Percentiles rank a stretch among this genome's conserved stretches.
Evolutionary conservation across 1,140 invertebrate genomes (phyloP).

Genomic region (Temnothorax longispinosus): DNA sequence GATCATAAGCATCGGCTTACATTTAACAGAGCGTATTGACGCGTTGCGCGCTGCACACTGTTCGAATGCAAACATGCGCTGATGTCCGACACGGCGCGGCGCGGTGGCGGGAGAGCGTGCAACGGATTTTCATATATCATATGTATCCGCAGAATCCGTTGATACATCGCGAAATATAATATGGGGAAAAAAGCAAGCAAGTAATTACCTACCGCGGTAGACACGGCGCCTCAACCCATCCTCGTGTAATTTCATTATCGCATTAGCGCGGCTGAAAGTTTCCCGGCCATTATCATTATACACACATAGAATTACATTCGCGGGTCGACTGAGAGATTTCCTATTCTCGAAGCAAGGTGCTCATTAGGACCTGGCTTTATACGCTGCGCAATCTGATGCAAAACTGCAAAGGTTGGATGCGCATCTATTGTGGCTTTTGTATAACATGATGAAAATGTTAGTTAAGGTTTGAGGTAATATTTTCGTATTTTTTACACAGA

Average conservation of each 20-base stretch:
- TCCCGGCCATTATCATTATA: slow-evolving; percentile 55
- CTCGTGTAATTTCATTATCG: slow-evolving; percentile 56
- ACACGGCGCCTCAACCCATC: slow-evolving; percentile 42
- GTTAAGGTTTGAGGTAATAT: background rate
- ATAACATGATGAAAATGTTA: background rate
- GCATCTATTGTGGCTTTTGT: background rate
- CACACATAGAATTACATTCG: slow-evolving; percentile 49
- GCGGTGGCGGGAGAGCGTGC: background rate
- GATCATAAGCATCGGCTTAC: slow-evolving; percentile 53
- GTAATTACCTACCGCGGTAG: slow-evolving; percentile 44
- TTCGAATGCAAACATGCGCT: slow-evolving; percentile 38
- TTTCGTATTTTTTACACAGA: background rate
- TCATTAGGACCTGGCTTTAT: slow-evolving; percentile 38
- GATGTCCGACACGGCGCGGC: background rate
- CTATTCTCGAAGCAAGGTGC: slow-evolving; percentile 36
- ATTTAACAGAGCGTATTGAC: slow-evolving; percentile 43
- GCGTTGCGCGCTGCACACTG: slow-evolving; percentile 13
- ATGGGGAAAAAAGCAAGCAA: slow-evolving; percentile 44
- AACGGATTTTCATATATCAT: slow-evolving; percentile 50
- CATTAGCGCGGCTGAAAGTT: slow-evolving; percentile 54
- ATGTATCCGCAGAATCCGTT: slow-evolving; percentile 14
- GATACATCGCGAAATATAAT: slow-evolving; percentile 41
- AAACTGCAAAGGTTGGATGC: slow-evolving; percentile 27
- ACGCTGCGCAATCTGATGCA: slow-evolving; percentile 28
- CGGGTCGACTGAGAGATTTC: slow-evolving; percentile 12